These are phyloP conservation scores for Copidosoma aretas DNA, from an alignment of 2,888 invertebrate species.

Conservation along the genomic window DNA sequence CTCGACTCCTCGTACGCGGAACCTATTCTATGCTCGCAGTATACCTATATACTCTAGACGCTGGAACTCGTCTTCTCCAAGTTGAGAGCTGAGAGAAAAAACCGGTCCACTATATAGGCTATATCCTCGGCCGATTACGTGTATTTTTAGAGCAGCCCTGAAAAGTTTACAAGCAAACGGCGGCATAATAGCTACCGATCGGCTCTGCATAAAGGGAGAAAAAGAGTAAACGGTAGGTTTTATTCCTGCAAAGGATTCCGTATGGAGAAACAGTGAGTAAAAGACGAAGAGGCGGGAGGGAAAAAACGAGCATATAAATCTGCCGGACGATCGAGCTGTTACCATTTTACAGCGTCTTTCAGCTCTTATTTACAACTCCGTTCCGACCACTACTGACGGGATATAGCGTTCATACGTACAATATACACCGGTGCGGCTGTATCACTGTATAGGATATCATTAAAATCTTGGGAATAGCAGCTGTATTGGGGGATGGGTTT, in stretches of 20 bases:
- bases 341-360: constrained; percentile 29
- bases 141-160: constrained; percentile 40
- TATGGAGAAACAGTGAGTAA: not conserved
- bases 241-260: constrained; percentile 4
- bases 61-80: not conserved
- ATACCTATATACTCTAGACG: too few species aligned
- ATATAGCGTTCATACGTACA: too few species aligned
- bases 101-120: too few species aligned
- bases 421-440: too few species aligned
- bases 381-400: not conserved
- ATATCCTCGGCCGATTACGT: constrained; percentile 54
- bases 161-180: constrained; percentile 11
- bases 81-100: not conserved
- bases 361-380: constrained; percentile 32
- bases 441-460: constrained; percentile 4
- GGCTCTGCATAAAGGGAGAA: not conserved
- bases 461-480: constrained; percentile 35
- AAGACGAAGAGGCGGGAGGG: not conserved
- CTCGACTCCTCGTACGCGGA: constrained; percentile 21
- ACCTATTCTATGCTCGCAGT: too few species aligned
- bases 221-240: not conserved
- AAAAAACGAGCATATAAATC: constrained; percentile 33
- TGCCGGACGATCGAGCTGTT: constrained; percentile 13
- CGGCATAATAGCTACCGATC: not conserved
- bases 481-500: constrained; percentile 2